Evolutionary conservation across 2,113 vertebrate genomes (phyloP).

Genomic region (Oreochromis niloticus): DNA sequence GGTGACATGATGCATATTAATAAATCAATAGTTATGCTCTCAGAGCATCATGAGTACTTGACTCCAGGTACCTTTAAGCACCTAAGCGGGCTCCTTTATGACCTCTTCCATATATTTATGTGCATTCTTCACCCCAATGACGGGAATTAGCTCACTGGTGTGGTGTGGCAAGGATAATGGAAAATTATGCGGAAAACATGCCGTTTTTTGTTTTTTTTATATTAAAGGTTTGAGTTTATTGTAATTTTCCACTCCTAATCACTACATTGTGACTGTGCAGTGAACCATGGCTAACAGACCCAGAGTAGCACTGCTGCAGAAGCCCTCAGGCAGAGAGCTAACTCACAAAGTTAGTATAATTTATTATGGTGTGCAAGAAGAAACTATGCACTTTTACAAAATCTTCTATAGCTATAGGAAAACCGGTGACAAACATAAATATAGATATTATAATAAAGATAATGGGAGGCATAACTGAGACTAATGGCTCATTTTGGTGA

Average conservation of each 20-base stretch:
- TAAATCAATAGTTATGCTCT: background rate
- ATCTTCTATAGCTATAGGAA: background rate
- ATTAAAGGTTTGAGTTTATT: background rate
- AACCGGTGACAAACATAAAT: accelerated
- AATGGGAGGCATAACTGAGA: accelerated
- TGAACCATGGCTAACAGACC: background rate
- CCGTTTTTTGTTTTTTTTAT: background rate
- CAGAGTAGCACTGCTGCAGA: background rate
- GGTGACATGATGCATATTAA: background rate
- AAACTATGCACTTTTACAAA: background rate
- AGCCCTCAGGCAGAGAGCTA: background rate
- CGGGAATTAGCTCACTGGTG: background rate
- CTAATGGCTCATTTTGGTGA: background rate
- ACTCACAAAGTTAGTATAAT: background rate
- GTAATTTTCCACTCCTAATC: background rate
- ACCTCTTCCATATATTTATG: background rate
- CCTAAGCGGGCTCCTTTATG: background rate
- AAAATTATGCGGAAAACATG: background rate
- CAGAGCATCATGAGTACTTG: too few species aligned
- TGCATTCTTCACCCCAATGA: background rate
- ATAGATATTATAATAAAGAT: background rate
- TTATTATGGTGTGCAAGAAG: background rate
- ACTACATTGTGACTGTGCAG: background rate
- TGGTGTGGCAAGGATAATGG: background rate
- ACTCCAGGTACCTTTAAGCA: background rate